Base-by-base conservation (phyloP, 2,888 invertebrate genomes). In the Cephus nigrinus region DNA sequence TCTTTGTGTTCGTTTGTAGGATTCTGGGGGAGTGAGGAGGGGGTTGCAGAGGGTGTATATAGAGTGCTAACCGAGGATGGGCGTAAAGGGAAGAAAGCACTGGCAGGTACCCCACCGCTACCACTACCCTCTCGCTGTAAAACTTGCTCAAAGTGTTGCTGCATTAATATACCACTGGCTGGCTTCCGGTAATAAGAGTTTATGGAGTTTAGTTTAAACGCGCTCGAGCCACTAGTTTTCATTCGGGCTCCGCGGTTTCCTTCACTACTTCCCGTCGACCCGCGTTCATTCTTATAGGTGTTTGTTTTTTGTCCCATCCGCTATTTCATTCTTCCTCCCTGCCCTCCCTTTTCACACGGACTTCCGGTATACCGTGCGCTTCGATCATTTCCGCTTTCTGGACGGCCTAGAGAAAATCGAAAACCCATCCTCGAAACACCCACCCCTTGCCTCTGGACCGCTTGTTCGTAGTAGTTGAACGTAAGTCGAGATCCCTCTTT, bases 191-290 rank as follows among this genome's bases (percentile, higher is more conserved):
- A 71, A 71, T 71, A 71, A 71, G 71, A 71, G 71, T 71, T 71
- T 71, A 71, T 71, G 71, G 71, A 71, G 71, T 71, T 71, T 33
- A 33, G 71, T 71, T 71, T 71, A 71, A 71, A 33, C 71, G 71
- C 33, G 33, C 31, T 33, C 71, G 33, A 33, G 71, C 33, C 33
- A 32, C 71, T 33, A 71, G 31, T 33, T 71, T 71, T 71, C 71
- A 31, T 71, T 30, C 71, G 31, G 71, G 31, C 15, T 31, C 23
- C 71, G 71, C 31, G 31, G 31, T 33, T 71, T 33, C 71, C 33
- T 71, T 33, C 0, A 30, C 31, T 15, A 23, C 71, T 33, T 71
- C 71, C 31, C 33, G 31, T 33, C 30, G 71, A 32, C 71, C 71
- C 30, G 30, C 71, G 71, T 31, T 23, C 71, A 23, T 55, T 55